These are phyloP conservation scores for Tachysurus vachellii DNA, from an alignment of 2,113 vertebrate genomes.

Conservation along the genomic window DNA sequence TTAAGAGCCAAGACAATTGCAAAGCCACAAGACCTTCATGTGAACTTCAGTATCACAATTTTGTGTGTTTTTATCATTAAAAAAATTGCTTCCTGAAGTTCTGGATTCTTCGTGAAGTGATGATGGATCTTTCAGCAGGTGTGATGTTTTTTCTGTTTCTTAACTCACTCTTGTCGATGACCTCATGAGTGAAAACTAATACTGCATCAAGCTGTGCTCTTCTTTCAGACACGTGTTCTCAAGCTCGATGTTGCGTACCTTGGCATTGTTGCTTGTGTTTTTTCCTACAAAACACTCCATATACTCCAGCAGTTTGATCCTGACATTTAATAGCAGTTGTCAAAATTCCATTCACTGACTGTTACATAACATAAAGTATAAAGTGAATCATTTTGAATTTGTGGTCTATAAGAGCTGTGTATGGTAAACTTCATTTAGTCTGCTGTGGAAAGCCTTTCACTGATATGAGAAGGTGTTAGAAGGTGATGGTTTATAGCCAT, in stretches of 20 bases:
- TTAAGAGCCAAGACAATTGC: constrained; percentile 11
- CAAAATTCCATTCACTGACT: background rate
- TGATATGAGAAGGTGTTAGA: constrained; percentile 8
- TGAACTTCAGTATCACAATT: constrained; percentile 29
- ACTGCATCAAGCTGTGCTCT: background rate
- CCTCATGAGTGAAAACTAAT: constrained; percentile 57
- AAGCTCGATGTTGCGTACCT: background rate
- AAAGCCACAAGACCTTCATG: constrained; percentile 30
- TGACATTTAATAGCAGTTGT: constrained; percentile 1
- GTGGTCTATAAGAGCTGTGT: background rate
- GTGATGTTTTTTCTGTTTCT: constrained; percentile 35
- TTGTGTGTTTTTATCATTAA: constrained; percentile 22
- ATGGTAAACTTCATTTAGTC: background rate
- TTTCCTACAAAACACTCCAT: background rate
- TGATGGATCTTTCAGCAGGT: constrained; percentile 42
- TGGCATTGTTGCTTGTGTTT: constrained; percentile 11
- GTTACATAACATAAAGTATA: constrained; percentile 6
- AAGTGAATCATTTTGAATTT: constrained; percentile 21
- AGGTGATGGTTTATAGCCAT: background rate
- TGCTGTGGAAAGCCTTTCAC: background rate
- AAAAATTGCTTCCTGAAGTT: constrained; percentile 1
- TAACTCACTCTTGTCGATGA: constrained; percentile 45
- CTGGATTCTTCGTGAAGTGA: constrained; percentile 28
- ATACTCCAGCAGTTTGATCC: constrained; percentile 40
- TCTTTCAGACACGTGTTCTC: background rate